A percentile compares a stretch with the other conserved stretches of the same genome.
Conservation (phyloP, 2,797 vertebrate species). For the Xenentodon cancila region DNA sequence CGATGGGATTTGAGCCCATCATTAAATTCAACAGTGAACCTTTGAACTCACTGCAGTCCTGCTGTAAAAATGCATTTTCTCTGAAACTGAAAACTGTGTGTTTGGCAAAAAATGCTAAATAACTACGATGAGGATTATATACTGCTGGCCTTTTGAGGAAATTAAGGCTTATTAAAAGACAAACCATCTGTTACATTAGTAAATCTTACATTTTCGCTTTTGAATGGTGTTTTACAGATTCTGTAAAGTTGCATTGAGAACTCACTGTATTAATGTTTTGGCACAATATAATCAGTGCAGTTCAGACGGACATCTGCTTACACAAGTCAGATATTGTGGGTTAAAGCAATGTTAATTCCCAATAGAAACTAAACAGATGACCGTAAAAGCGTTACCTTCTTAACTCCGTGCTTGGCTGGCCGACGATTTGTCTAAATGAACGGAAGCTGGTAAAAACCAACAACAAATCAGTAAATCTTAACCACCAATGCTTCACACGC, state of each 20-base stretch:
- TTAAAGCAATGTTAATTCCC: neutral
- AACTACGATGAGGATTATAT: neutral
- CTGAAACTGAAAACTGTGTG: conserved; percentile 9
- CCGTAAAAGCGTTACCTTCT: conserved; percentile 2
- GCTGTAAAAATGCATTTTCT: conserved; percentile 19
- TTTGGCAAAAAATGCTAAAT: conserved; percentile 2
- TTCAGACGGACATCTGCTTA: neutral
- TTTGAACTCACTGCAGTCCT: conserved; percentile 23
- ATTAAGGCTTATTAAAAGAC: too few species aligned
- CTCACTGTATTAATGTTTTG: neutral
- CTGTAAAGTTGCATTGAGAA: neutral
- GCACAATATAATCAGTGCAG: neutral
- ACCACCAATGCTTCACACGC: neutral
- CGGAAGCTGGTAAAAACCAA: neutral
- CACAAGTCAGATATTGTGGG: neutral
- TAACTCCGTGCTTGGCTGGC: neutral
- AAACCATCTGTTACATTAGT: neutral
- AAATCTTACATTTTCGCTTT: conserved; percentile 2
- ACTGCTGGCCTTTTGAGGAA: too few species aligned
- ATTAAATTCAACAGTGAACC: conserved; percentile 30
- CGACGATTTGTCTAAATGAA: neutral
- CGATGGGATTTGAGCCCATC: conserved; percentile 54
- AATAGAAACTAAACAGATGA: neutral
- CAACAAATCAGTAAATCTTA: neutral
- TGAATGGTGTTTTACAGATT: too few species aligned